Conservation (phyloP, 2,888 invertebrate genomes). For the Endomychus coccineus region DNA sequence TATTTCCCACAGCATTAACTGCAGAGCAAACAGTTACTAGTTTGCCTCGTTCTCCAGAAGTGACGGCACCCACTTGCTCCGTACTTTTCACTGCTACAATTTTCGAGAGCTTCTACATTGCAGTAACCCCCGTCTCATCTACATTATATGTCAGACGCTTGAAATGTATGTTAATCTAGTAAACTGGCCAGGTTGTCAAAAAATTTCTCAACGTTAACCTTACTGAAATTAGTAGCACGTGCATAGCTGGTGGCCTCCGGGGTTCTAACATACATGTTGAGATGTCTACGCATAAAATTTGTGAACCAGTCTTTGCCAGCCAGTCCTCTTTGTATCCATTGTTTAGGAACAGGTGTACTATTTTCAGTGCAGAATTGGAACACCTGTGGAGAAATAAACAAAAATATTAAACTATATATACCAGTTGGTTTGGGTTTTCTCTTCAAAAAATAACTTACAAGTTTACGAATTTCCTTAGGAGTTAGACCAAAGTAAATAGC, state of each 20-base stretch:
- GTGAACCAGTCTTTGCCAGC: no score
- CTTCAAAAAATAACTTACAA: no score
- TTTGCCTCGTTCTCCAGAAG: not conserved
- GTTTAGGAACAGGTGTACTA: no score
- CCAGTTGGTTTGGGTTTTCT: no score
- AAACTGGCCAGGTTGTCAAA: not conserved
- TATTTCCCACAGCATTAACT: conserved; percentile 1
- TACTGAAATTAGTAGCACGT: not conserved
- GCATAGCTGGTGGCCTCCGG: not conserved
- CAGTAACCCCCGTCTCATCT: conserved; percentile 1
- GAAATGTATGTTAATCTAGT: not conserved
- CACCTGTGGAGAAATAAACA: no score
- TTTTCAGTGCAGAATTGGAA: no score
- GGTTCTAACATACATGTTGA: not conserved
- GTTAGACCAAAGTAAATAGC: no score
- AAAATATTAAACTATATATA: no score
- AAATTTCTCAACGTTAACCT: not conserved
- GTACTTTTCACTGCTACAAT: not conserved
- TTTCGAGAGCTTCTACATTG: not conserved
- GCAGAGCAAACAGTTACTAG: conserved; percentile 1
- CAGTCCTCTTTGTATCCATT: no score
- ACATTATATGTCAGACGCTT: not conserved
- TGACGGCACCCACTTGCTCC: not conserved
- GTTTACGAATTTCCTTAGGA: no score
- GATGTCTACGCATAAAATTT: no score